Conservation (phyloP, 2,797 vertebrate genomes). For the Melanotaenia nigrans region DNA sequence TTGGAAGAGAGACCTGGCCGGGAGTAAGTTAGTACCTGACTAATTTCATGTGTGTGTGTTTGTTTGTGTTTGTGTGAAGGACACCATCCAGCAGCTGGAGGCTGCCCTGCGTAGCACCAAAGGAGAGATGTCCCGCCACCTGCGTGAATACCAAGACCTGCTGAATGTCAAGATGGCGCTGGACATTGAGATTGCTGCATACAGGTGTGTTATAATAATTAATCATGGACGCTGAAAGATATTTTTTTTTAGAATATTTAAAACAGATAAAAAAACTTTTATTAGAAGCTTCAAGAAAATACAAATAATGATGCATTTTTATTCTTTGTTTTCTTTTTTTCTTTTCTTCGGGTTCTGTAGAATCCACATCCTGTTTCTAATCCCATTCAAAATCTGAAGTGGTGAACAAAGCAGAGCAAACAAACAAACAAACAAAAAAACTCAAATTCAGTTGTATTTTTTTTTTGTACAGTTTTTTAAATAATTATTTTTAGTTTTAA, state of each 20-base stretch:
- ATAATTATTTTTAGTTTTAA: not conserved
- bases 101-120: conserved; percentile 81
- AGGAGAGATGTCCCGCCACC: conserved; percentile 86
- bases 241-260: not conserved
- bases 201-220: conserved; percentile 74
- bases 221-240: not conserved
- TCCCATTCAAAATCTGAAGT: not conserved
- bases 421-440: not conserved
- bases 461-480: not conserved
- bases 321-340: too few species aligned
- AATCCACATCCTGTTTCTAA: too few species aligned
- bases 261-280: not conserved
- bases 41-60: conserved; percentile 10
- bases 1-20: not conserved
- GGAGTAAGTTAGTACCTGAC: not conserved
- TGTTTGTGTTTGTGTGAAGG: conserved; percentile 64
- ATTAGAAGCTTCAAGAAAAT: not conserved
- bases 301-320: not conserved
- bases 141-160: conserved; percentile 87
- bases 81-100: conserved; percentile 84
- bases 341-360: too few species aligned
- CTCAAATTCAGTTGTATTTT: not conserved
- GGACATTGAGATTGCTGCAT: conserved; percentile 88
- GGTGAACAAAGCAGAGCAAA: not conserved
- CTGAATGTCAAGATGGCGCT: conserved; percentile 88